phyloP scores from a whole-genome alignment of 2,113 vertebrate species.

The Vulpes ferrilata region DNA sequence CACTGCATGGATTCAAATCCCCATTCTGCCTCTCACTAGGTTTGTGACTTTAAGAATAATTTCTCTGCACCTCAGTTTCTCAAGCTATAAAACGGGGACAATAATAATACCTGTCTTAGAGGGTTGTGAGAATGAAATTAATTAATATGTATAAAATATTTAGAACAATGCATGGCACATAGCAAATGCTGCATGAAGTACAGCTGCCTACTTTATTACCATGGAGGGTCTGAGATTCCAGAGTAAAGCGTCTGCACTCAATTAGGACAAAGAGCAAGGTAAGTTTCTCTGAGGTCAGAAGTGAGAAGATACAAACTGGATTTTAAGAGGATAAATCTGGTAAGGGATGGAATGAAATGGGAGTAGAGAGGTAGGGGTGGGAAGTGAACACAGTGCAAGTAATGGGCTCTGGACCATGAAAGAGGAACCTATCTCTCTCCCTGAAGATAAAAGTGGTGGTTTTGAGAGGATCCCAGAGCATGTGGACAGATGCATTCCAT shows the following conservation, averaged over 20 bases:
- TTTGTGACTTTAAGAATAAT: not conserved
- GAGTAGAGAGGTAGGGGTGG: too few species aligned
- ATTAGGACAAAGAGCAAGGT: not conserved
- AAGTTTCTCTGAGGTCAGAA: not conserved
- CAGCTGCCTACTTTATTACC: too few species aligned
- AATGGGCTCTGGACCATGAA: not conserved
- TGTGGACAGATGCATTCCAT: not conserved
- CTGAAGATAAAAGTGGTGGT: not conserved
- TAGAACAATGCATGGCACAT: not conserved
- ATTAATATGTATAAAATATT: not conserved
- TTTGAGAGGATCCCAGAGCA: not conserved
- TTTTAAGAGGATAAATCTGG: not conserved
- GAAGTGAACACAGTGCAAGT: not conserved
- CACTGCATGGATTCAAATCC: not conserved
- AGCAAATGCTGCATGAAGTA: not conserved
- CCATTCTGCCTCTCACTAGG: not conserved
- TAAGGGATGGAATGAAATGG: not conserved
- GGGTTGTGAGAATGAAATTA: not conserved
- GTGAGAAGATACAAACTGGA: not conserved
- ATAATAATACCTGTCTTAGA: not conserved
- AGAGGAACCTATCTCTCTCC: not conserved
- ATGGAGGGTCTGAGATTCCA: not conserved
- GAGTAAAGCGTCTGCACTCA: not conserved
- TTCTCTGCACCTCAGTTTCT: not conserved
- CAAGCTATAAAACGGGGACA: not conserved